Evolutionary conservation across 2,113 vertebrate genomes (phyloP), one percentile per base, ranked within the genome.

Genomic region (Prunella fulvescens): DNA sequence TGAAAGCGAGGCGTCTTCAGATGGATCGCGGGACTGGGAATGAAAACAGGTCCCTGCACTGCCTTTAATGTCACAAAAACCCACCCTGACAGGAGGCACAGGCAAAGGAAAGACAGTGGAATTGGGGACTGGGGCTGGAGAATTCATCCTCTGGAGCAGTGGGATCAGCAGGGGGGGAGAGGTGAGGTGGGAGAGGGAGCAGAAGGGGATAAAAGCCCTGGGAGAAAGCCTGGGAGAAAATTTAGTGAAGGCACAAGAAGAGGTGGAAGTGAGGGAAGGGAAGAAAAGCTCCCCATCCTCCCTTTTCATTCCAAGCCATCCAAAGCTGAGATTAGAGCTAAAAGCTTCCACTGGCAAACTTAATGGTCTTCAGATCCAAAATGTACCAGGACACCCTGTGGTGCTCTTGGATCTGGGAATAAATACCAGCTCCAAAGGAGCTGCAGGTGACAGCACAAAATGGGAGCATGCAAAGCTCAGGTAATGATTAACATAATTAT

Each of bases 331-430:
- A 92, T 93, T 45, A 80, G 66, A 69, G 37, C 19, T 72, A 85
- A 93, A 95, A 93, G 61, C 87, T 82, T 54, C 56, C 48, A 45
- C 45, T 40, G 85, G 7, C 40, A 64, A 87, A 89, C 17, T n/a
- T 64, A 85, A 69, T 24, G 90, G 88, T 31, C 53, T 71, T 45
- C 40, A 29, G 26, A 24, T 20, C 39, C 0, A 6, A 74, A 80
- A 74, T 3, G 7, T 14, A 29, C 14, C 90, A 0, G 1, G 73
- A n/a, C 48, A 65, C 12, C 1, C 1, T 3, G 22, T 29, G 37
- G 35, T 33, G 64, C 42, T 84, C 56, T 53, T 57, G 65, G 37
- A 18, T 9, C 61, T 45, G 61, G 31, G 39, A 57, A 85, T 33
- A 47, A 85, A 53, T 8, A 33, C 23, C 14, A 1, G 14, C 40